phyloP scores from a whole-genome alignment of 1,140 invertebrate genomes.

The Heliconius eleuchia region DNA sequence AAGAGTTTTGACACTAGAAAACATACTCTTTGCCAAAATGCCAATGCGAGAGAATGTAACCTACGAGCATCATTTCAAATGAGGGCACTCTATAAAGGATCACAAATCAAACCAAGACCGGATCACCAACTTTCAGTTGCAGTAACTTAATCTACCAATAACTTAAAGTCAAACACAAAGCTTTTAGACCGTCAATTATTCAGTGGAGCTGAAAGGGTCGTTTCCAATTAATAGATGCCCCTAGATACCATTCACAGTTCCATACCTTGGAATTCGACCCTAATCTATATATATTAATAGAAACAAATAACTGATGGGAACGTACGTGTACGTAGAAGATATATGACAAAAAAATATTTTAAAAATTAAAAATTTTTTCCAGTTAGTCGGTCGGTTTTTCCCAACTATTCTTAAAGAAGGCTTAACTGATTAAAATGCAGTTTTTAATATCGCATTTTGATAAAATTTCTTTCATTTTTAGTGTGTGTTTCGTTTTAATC shows the following conservation, averaged over 20 bases:
- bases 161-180: constrained; percentile 12
- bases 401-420: too few relatives aligned
- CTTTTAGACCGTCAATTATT: constrained; percentile 29
- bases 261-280: neutral
- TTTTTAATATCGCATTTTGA: too few relatives aligned
- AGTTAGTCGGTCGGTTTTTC: too few relatives aligned
- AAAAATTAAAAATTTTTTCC: too few relatives aligned
- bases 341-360: too few relatives aligned
- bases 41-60: neutral
- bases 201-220: constrained; percentile 31
- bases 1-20: too few relatives aligned
- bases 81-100: neutral
- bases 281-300: neutral
- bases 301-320: too few relatives aligned
- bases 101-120: neutral
- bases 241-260: neutral
- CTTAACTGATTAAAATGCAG: too few relatives aligned
- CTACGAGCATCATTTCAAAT: neutral
- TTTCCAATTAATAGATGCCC: constrained; percentile 26
- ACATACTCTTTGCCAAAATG: too few relatives aligned
- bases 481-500: too few relatives aligned
- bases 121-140: neutral
- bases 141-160: constrained; percentile 15
- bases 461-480: too few relatives aligned
- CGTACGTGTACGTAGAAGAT: too few relatives aligned